Evolutionary conservation across 2,113 vertebrate genomes (phyloP).

Genomic region (Anhinga rufa): DNA sequence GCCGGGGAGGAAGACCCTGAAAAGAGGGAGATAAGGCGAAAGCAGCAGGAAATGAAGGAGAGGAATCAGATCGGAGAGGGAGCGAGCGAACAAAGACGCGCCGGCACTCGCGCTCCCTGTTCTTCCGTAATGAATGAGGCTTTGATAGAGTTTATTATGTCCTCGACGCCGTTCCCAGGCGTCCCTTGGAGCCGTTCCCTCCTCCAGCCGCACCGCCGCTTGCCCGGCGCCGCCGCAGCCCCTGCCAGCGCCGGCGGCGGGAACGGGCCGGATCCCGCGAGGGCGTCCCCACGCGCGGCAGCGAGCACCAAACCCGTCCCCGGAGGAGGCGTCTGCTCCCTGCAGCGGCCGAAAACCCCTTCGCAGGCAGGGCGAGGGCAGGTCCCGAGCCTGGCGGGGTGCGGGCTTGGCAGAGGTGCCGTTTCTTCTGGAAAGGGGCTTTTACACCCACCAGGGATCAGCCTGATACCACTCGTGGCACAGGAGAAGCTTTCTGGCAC

Average conservation of each 20-base stretch:
- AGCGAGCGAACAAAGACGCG: background rate
- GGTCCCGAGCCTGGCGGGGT: fast-evolving
- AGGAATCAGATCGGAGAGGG: background rate
- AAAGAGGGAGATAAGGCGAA: background rate
- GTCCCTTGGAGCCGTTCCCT: background rate
- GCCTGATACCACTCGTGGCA: background rate
- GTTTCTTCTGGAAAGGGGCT: background rate
- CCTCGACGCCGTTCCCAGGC: background rate
- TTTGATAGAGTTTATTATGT: background rate
- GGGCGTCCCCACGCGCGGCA: background rate
- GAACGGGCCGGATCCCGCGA: fast-evolving
- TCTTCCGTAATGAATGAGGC: background rate
- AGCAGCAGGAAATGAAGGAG: background rate
- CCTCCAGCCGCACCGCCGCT: fast-evolving
- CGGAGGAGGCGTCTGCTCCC: background rate
- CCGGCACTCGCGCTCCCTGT: background rate
- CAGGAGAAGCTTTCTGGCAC: background rate
- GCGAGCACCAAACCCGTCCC: background rate
- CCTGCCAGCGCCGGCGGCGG: background rate
- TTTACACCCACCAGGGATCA: background rate
- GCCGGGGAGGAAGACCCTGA: background rate
- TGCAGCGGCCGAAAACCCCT: background rate
- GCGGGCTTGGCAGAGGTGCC: fast-evolving
- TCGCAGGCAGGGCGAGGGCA: background rate
- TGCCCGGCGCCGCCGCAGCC: fast-evolving